Evolutionary conservation across 2,888 invertebrate species (phyloP), one percentile per base, ranked within the genome.

Genomic region (Agriopis leucophaearia): DNA sequence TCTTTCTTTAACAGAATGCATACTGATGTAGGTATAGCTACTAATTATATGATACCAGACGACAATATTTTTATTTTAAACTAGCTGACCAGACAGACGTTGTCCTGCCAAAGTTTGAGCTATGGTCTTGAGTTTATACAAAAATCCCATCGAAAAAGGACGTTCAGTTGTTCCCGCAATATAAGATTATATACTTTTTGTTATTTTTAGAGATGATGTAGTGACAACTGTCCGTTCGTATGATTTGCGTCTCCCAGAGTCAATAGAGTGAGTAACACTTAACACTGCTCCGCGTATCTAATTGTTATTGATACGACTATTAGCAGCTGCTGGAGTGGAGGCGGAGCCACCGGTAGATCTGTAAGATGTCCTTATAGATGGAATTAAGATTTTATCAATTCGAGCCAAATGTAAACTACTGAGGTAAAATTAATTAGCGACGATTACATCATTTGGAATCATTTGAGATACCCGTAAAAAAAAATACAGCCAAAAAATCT

Each of bases 211-310:
- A 54, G 12, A 54, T 56, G 18, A 44, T 18, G 6, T 13, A 40
- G 0, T 56, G 15, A 27, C 54, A 48, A 47, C n/a, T 36, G 3
- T 13, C 38, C 40, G 47, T 42, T 42, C 56, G 45, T 36, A 57
- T 5, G 16, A 16, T 44, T 56, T 27, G 44, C 38, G 40, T 42
- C 44, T 40, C 60, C 45, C 18, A 64, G 59, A 64, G 70, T 69
- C 58, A 67, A 74, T 66, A 72, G 66, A 70, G 61, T 73, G 73
- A 74, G 54, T 73, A 71, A 73, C 27, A 16, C 44, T 52, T 73
- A 71, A 73, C 27, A 16, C 44, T 52, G 58, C 35, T 27, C 27
- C 6, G 27, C 27, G 45, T 59, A 55, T 56, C 62, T 65, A 67
- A 70, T 74, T 73, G 67, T 61, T 71, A 73, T 73, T 66, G 71